These are phyloP conservation scores for Margarornis squamiger DNA, from an alignment of 2,797 vertebrate genomes.

Conservation along the genomic window DNA sequence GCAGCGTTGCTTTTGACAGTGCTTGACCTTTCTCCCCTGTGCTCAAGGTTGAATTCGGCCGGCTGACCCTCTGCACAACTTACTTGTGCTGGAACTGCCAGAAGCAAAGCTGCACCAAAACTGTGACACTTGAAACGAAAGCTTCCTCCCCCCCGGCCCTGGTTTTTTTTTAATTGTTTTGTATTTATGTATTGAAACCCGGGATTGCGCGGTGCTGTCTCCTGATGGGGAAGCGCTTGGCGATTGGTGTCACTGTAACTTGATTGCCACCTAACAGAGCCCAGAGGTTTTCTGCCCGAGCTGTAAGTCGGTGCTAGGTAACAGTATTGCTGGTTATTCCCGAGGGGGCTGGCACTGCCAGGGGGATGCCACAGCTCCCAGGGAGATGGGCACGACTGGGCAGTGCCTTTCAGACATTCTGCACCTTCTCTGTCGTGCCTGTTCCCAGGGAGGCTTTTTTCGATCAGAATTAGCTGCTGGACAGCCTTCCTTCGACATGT, in stretches of 20 bases:
- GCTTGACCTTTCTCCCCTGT: constrained; percentile 29
- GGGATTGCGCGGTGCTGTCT: not conserved
- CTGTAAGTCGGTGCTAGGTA: constrained; percentile 12
- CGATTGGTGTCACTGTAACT: not conserved
- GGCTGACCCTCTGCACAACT: not conserved
- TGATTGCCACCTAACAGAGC: not conserved
- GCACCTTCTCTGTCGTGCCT: not conserved
- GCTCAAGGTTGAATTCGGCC: constrained; percentile 16
- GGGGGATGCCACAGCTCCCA: not conserved
- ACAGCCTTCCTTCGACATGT: not conserved
- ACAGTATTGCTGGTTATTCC: not conserved
- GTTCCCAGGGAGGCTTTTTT: not conserved
- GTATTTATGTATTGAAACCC: not conserved
- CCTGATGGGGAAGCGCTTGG: not conserved
- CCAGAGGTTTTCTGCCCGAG: not conserved
- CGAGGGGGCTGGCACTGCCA: not conserved
- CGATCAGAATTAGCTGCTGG: not conserved
- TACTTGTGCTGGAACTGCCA: not conserved
- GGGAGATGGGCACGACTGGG: not conserved
- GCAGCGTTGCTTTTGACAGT: not conserved
- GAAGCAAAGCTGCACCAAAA: not conserved
- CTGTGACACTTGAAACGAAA: not conserved
- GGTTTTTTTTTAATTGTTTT: too few relatives aligned
- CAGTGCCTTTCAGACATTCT: not conserved
- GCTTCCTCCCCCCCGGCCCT: fast-evolving